Evolutionary conservation across 2,797 vertebrate genomes (phyloP).

Genomic region (Gouania willdenowi): DNA sequence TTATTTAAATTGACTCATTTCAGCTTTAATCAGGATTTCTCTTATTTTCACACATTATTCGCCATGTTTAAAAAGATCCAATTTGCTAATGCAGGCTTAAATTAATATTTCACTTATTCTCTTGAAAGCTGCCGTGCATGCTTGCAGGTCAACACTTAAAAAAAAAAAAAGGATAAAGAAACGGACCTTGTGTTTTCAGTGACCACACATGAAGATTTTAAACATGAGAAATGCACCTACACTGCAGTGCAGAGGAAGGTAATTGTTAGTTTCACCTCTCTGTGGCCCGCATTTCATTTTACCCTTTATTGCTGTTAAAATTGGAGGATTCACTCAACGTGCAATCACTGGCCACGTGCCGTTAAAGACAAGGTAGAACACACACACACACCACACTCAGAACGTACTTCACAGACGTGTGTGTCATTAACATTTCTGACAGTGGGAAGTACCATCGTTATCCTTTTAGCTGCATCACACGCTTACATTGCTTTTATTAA

Average conservation of each 20-base stretch:
- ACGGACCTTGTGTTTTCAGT: neutral
- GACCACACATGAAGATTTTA: neutral
- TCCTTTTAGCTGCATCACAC: no score
- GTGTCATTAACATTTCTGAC: neutral
- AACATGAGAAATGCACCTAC: neutral
- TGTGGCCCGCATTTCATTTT: slow-evolving; percentile 56
- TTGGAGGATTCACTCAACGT: slow-evolving; percentile 40
- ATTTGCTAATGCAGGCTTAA: no score
- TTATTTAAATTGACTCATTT: no score
- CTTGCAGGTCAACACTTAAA: no score
- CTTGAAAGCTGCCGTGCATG: no score
- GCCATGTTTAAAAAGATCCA: no score
- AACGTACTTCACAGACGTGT: slow-evolving; percentile 27
- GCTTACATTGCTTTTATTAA: no score
- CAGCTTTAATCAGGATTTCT: no score
- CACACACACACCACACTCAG: neutral
- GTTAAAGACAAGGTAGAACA: slow-evolving; percentile 42
- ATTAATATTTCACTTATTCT: no score
- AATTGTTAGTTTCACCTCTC: slow-evolving; percentile 48
- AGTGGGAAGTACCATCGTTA: no score
- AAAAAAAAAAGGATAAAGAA: no score
- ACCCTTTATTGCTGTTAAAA: slow-evolving; percentile 55
- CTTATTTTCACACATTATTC: no score
- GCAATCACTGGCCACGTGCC: slow-evolving; percentile 57
- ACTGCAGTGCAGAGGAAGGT: slow-evolving; percentile 22